Percentiles rank a stretch among this genome's conserved stretches.
Evolutionary conservation across 2,888 invertebrate species (phyloP).

Genomic region (Diplolepis rosae): DNA sequence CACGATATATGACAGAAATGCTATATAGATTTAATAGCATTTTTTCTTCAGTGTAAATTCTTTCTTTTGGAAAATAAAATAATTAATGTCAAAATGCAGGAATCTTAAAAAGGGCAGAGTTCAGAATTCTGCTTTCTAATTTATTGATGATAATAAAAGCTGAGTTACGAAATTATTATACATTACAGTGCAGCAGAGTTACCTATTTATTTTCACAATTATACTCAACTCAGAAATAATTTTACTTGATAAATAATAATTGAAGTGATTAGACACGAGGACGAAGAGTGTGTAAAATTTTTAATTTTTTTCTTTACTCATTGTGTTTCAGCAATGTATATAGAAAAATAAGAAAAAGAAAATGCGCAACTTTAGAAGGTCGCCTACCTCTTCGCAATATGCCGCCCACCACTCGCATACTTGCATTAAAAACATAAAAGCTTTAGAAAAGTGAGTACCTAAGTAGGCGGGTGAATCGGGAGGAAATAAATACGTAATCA

Average conservation of each 20-base stretch:
- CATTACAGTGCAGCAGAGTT: too few species aligned
- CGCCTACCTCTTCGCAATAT: neutral
- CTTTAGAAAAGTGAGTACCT: conserved; percentile 2
- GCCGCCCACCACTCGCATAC: neutral
- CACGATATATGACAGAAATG: too few species aligned
- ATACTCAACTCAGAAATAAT: neutral
- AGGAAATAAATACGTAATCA: conserved; percentile 5
- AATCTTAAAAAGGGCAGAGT: neutral
- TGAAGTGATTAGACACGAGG: neutral
- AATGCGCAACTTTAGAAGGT: conserved; percentile 1
- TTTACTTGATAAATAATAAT: neutral
- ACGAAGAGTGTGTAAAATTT: conserved; percentile 7
- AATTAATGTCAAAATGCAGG: neutral
- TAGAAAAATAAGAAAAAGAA: neutral
- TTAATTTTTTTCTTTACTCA: neutral
- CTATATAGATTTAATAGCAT: too few species aligned
- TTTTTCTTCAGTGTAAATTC: too few species aligned
- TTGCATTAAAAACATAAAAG: neutral
- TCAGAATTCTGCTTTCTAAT: neutral
- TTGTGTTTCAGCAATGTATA: neutral
- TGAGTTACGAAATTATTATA: neutral
- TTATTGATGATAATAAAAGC: neutral
- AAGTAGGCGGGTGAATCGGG: conserved; percentile 7
- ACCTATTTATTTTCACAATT: conserved; percentile 30
- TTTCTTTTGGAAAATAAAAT: too few species aligned